Conservation (phyloP, 2,797 vertebrate genomes). For the Acanthopagrus latus region DNA sequence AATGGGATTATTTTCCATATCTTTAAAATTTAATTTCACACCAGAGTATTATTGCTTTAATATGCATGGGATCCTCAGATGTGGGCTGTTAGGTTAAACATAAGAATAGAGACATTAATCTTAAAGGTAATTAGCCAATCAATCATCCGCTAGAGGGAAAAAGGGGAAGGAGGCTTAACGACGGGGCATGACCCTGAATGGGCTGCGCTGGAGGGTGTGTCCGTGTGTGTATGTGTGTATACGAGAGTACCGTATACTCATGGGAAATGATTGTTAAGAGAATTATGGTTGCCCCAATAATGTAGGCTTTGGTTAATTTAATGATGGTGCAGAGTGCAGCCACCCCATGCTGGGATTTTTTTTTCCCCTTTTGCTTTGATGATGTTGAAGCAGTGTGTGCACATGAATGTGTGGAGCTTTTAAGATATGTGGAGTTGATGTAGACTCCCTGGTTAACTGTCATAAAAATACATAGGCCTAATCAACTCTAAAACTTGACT, state of each 20-base stretch:
- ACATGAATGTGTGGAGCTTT: background rate
- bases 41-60: slow-evolving; percentile 25
- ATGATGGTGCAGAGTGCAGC: background rate
- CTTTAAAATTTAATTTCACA: slow-evolving; percentile 38
- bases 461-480: no score
- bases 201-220: slow-evolving; percentile 17
- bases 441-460: no score
- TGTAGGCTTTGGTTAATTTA: slow-evolving; percentile 16
- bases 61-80: slow-evolving; percentile 31
- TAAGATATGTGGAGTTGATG: background rate
- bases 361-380: background rate
- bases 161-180: slow-evolving; percentile 37
- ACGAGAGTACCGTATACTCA: background rate
- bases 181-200: slow-evolving; percentile 30
- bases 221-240: slow-evolving; percentile 14
- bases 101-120: slow-evolving; percentile 57
- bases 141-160: slow-evolving; percentile 46
- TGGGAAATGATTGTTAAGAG: slow-evolving; percentile 13
- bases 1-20: slow-evolving; percentile 47
- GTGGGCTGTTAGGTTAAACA: slow-evolving; percentile 52
- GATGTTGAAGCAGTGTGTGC: background rate
- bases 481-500: background rate
- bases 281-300: slow-evolving; percentile 22
- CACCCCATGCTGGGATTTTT: background rate
- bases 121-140: slow-evolving; percentile 67